A percentile compares a stretch with the other conserved stretches of the same genome.
These are phyloP conservation scores for Drosophila aff. DNA, from an alignment of 1,140 invertebrate genomes.

Conservation along the genomic window DNA sequence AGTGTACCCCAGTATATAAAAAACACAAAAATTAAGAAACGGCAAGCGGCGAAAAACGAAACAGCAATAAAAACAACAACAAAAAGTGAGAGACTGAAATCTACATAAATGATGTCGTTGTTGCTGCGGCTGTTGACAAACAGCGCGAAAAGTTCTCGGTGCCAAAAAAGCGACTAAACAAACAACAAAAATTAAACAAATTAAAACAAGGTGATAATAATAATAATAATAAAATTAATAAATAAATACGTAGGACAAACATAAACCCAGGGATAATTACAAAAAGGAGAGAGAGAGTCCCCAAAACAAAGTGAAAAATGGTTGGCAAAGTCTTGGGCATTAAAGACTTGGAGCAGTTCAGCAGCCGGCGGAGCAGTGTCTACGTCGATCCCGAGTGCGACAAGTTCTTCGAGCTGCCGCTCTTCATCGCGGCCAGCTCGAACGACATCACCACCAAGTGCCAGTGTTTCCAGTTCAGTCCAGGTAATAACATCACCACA, in stretches of 20 bases:
- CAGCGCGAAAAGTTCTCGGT: conserved; percentile 51
- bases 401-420: conserved; percentile 84
- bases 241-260: conserved; percentile 11
- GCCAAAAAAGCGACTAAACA: conserved; percentile 50
- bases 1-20: conserved; percentile 30
- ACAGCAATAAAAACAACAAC: conserved; percentile 11
- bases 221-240: conserved; percentile 12
- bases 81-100: conserved; percentile 65
- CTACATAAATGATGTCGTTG: conserved; percentile 75
- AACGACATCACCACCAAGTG: conserved; percentile 84
- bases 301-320: conserved; percentile 54
- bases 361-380: conserved; percentile 82
- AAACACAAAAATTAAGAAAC: conserved; percentile 43
- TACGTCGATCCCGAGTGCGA: conserved; percentile 85
- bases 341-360: conserved; percentile 81
- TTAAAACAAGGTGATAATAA: conserved; percentile 30
- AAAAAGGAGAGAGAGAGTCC: conserved; percentile 10
- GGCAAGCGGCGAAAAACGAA: conserved; percentile 33
- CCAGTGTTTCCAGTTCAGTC: conserved; percentile 82
- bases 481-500: conserved; percentile 74
- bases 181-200: conserved; percentile 40
- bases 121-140: conserved; percentile 56
- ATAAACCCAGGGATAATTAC: background rate
- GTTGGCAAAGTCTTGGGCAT: conserved; percentile 84
- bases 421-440: conserved; percentile 80